phyloP scores from a whole-genome alignment of 2,888 invertebrate species.

The Oscheius sp. region DNA sequence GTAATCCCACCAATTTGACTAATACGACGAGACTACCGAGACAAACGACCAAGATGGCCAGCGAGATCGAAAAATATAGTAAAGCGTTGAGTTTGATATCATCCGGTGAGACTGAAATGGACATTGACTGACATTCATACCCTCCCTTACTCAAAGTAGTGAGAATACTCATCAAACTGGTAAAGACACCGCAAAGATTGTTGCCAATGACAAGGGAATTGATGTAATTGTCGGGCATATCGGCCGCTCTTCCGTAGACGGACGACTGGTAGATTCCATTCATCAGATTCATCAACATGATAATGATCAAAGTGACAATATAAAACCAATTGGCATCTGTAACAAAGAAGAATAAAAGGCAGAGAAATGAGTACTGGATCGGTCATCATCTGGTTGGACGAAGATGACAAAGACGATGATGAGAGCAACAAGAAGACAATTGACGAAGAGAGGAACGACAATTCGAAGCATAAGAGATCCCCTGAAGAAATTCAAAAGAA shows the following conservation, averaged over 20 bases:
- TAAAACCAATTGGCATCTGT: conserved; percentile 75
- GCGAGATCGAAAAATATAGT: conserved; percentile 94
- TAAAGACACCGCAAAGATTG: conserved; percentile 73
- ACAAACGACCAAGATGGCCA: conserved; percentile 89
- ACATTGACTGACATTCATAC: not conserved
- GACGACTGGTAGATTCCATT: conserved; percentile 93
- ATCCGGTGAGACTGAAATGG: conserved; percentile 53
- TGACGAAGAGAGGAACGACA: conserved; percentile 75
- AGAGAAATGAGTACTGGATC: conserved; percentile 7
- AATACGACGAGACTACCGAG: conserved; percentile 95
- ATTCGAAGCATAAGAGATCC: conserved; percentile 89
- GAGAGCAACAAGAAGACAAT: conserved; percentile 73
- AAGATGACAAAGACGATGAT: conserved; percentile 75
- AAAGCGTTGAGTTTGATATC: conserved; percentile 81
- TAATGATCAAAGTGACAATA: conserved; percentile 75
- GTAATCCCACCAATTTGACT: conserved; percentile 83
- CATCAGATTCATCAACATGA: conserved; percentile 79
- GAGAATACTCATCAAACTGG: conserved; percentile 69
- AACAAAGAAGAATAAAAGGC: conserved; percentile 20
- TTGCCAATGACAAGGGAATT: conserved; percentile 87
- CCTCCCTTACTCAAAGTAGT: conserved; percentile 61
- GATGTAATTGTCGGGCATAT: conserved; percentile 84
- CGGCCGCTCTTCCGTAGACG: conserved; percentile 94
- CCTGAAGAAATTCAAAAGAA: conserved; percentile 75
- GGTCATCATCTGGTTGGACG: conserved; percentile 67